Evolutionary conservation across 2,113 vertebrate genomes (phyloP), one percentile per base, ranked within the genome.

Genomic region (Tetrax tetrax): DNA sequence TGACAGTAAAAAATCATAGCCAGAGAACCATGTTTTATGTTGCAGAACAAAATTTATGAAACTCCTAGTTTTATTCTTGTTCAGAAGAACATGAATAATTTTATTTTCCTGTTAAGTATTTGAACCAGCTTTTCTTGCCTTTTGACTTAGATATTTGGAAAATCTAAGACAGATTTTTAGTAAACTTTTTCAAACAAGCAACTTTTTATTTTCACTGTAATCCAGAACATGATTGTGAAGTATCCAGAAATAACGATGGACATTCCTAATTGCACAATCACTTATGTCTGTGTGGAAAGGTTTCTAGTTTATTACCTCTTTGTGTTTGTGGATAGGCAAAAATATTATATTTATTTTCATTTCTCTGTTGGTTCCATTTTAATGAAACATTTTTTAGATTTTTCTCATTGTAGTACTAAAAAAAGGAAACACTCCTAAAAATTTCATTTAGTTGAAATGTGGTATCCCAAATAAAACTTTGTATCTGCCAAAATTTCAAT

Each of bases 41-140:
- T 93, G 82, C 57, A 80, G 94, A 96, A 64, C 31, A 80, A 90
- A 95, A 76, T 91, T 80, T 93, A 92, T 81, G 77, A 97, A 91
- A 60, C 18, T 71, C 80, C 63, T 80, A 78, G 27, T 83, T 94
- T 97, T 86, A 71, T 93, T 97, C 78, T 95, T 82, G 68, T 87
- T 97, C 20, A 43, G 41, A 43, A 43, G 13, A 43, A 43, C 14
- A 14, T 51, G 41, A 29, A 21, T 56, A n/a, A 57, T 65, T 66
- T 77, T 6, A 33, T 91, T 77, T 76, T 79, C 4, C 19, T 83
- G 22, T 61, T n/a, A 97, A 48, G 21, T 85, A 82, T 93, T 97
- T 94, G 48, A 96, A 83, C 41, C 23, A 83, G 17, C 2, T 91
- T 95, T 96, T 96, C 95, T 95, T 97, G 87, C 71, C 65, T 60